phyloP scores from a whole-genome alignment of 2,888 invertebrate species.

The Eristalis intricaria region DNA sequence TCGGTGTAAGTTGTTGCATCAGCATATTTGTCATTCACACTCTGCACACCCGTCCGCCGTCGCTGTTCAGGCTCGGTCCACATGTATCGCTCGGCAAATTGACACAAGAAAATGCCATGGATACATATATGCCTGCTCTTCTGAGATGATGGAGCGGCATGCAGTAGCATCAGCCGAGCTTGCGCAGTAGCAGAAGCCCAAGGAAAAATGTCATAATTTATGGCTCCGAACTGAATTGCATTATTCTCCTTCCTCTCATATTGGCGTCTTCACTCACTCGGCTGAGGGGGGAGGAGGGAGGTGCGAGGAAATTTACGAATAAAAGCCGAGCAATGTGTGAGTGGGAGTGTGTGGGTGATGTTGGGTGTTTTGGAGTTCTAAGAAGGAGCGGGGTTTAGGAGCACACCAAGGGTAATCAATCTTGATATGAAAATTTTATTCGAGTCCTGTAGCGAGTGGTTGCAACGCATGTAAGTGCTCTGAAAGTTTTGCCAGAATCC shows the following conservation, averaged over 20 bases:
- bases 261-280: background rate
- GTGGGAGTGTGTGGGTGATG: background rate
- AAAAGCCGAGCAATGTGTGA: background rate
- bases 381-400: background rate
- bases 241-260: slow-evolving; percentile 2
- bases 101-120: slow-evolving; percentile 61
- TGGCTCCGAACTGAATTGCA: slow-evolving; percentile 50
- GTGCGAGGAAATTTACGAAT: slow-evolving; percentile 54
- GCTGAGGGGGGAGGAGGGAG: background rate
- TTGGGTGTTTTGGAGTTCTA: background rate
- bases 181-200: background rate
- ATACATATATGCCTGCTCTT: slow-evolving; percentile 8
- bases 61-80: slow-evolving; percentile 11
- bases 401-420: slow-evolving; percentile 54
- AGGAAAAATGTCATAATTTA: slow-evolving; percentile 61
- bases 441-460: background rate
- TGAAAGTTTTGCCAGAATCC: background rate
- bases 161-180: background rate
- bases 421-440: slow-evolving; percentile 66
- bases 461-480: background rate
- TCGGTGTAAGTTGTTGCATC: slow-evolving; percentile 34
- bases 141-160: background rate
- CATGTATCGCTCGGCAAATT: slow-evolving; percentile 62
- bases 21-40: slow-evolving; percentile 57
- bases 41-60: background rate